These are phyloP conservation scores for Dinothrombium tinctorium DNA, from an alignment of 1,140 invertebrate species.

Conservation along the genomic window DNA sequence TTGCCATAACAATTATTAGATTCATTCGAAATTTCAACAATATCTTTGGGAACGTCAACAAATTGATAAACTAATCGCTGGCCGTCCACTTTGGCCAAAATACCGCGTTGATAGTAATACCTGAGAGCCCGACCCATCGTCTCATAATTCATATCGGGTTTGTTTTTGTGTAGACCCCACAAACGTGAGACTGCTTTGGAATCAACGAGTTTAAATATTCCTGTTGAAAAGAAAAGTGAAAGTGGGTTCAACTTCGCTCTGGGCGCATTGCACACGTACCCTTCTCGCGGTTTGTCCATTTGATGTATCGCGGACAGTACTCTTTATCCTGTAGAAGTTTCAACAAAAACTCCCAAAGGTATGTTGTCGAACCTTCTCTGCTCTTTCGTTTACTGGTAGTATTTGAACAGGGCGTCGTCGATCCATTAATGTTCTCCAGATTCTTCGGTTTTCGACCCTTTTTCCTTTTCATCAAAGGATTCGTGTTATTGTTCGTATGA, in stretches of 20 bases:
- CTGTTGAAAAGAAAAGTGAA: constrained; percentile 12
- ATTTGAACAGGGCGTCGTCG: constrained; percentile 1
- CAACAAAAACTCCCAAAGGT: constrained; percentile 95
- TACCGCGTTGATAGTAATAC: constrained; percentile 98
- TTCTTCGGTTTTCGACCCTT: constrained; percentile 23
- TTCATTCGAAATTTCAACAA: constrained; percentile 48
- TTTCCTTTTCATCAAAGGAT: constrained; percentile 8
- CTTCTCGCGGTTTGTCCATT: constrained; percentile 95
- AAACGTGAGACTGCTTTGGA: constrained; percentile 91
- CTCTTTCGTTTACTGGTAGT: constrained; percentile 57
- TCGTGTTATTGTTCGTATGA: neutral
- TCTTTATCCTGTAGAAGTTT: constrained; percentile 90
- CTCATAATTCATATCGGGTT: constrained; percentile 99
- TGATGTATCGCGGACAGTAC: constrained; percentile 94
- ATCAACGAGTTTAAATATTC: constrained; percentile 92
- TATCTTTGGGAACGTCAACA: constrained; percentile 94
- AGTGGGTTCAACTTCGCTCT: neutral
- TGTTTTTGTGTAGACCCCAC: constrained; percentile 98
- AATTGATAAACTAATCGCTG: constrained; percentile 97
- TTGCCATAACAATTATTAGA: constrained; percentile 6
- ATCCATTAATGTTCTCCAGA: constrained; percentile 16
- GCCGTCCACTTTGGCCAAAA: constrained; percentile 95
- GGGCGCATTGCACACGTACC: constrained; percentile 29
- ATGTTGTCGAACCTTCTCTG: constrained; percentile 85
- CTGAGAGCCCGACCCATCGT: constrained; percentile 94